Conservation (phyloP, 2,797 vertebrate genomes). For the Chiloscyllium punctatum region DNA sequence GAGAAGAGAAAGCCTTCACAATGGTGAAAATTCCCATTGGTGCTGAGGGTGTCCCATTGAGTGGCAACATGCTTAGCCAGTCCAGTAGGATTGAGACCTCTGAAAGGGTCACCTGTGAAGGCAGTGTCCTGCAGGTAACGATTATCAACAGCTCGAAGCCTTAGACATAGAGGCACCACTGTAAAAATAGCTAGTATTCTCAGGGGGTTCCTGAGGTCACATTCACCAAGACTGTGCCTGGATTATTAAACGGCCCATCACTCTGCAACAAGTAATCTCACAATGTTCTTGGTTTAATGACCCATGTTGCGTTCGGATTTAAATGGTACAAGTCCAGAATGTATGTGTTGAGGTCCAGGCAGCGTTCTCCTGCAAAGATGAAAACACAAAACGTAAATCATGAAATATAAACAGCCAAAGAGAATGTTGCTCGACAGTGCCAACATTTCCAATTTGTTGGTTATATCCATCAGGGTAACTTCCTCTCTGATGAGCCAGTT, state of each 20-base stretch:
- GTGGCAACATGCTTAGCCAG: no score
- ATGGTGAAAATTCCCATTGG: background rate
- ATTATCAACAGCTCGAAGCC: slow-evolving; percentile 23
- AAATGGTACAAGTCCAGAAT: slow-evolving; percentile 72
- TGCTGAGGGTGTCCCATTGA: background rate
- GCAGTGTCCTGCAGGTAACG: slow-evolving; percentile 7
- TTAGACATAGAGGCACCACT: slow-evolving; percentile 1
- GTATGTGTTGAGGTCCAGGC: slow-evolving; percentile 71
- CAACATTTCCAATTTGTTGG: background rate
- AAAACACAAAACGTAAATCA: slow-evolving; percentile 35
- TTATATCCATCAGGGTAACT: background rate
- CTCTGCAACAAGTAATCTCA: slow-evolving; percentile 49
- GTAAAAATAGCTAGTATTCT: background rate
- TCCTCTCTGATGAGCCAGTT: background rate
- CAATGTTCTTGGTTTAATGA: slow-evolving; percentile 67
- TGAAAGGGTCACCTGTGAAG: background rate
- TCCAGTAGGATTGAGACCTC: background rate
- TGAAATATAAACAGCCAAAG: background rate
- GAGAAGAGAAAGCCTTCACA: background rate
- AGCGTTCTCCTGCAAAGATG: slow-evolving; percentile 67
- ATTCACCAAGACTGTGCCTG: slow-evolving; percentile 30
- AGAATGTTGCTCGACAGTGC: background rate
- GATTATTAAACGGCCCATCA: background rate
- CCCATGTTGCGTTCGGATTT: slow-evolving; percentile 79
- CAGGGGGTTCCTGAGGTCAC: slow-evolving; percentile 38